Evolutionary conservation across 92 coral and sea anemone species (phyloP), one percentile per base, ranked within the genome.

Genomic region (Pocillopora grandis): DNA sequence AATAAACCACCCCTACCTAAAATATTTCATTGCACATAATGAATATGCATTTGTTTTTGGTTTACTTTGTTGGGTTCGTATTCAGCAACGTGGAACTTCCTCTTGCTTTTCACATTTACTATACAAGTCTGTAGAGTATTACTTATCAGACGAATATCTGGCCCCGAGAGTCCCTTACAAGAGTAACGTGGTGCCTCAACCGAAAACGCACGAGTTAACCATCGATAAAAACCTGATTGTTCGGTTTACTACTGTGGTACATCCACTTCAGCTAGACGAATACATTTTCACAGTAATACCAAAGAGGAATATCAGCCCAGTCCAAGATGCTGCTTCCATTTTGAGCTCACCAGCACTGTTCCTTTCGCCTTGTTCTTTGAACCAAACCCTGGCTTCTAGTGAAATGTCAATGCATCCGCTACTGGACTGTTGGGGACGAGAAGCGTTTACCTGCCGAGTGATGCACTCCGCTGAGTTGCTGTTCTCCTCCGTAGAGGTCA

Each of bases 401-500:
- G 77, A 78, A 66, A 71, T 90, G 85, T 82, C 85, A 66, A 78
- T 78, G 66, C 91, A 90, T 58, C 75, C 66, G 77, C 61, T 90
- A 52, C 58, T 72, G 31, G 91, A 90, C 69, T 63, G 77, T 37
- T 31, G 87, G 1, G 68, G 55, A 18, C 87, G 81, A 48, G 65
- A 67, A 35, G 91, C 78, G 66, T 90, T 90, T 65, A 20, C 72
- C 21, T 90, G 91, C 18, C 91, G 91, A 35, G 91, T 93, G n/a
- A 88, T 89, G 62, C 97, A 93, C 76, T 89, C 94, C 23, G 90
- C 90, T 15, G 78, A 66, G 27, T 74, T 90, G 62, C 59, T 42
- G 80, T 80, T 93, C 84, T 93, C 97, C 15, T 83, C 92, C 58
- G 94, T 93, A 58, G 94, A 93, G 76, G 75, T 93, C 55, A 78